Percentiles rank a stretch among this genome's conserved stretches.
These are phyloP conservation scores for Mungos mungo DNA, from an alignment of 2,113 vertebrate genomes.

Conservation along the genomic window DNA sequence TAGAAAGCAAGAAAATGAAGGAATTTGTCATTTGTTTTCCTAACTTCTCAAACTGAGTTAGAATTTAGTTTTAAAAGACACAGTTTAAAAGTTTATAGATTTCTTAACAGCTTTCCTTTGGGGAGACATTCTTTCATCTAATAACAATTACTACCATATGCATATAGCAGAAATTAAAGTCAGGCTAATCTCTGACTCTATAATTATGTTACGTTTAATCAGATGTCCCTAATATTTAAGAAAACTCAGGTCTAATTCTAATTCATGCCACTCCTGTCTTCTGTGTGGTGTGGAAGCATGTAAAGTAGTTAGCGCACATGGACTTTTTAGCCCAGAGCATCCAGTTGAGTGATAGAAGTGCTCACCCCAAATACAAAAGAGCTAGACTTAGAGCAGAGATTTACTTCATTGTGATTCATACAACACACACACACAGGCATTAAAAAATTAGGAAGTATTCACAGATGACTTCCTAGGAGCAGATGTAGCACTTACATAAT, in stretches of 20 bases:
- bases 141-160: background rate
- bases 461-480: constrained; percentile 13
- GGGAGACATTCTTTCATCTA: background rate
- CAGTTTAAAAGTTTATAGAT: background rate
- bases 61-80: background rate
- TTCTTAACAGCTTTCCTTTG: background rate
- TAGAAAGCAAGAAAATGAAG: background rate
- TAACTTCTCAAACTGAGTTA: background rate
- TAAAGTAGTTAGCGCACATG: background rate
- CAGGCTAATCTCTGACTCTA: background rate
- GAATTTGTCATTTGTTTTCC: background rate
- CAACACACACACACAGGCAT: background rate
- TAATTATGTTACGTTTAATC: background rate
- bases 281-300: background rate
- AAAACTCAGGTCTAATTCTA: background rate
- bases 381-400: background rate
- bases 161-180: background rate
- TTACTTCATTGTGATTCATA: background rate
- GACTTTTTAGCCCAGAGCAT: background rate
- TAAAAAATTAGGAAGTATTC: constrained; percentile 33
- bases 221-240: background rate
- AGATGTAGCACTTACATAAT: background rate
- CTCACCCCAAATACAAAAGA: background rate
- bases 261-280: background rate
- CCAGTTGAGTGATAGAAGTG: background rate